Evolutionary conservation across 2,113 vertebrate genomes (phyloP), one percentile per base, ranked within the genome.

Genomic region (Bombycilla garrulus): DNA sequence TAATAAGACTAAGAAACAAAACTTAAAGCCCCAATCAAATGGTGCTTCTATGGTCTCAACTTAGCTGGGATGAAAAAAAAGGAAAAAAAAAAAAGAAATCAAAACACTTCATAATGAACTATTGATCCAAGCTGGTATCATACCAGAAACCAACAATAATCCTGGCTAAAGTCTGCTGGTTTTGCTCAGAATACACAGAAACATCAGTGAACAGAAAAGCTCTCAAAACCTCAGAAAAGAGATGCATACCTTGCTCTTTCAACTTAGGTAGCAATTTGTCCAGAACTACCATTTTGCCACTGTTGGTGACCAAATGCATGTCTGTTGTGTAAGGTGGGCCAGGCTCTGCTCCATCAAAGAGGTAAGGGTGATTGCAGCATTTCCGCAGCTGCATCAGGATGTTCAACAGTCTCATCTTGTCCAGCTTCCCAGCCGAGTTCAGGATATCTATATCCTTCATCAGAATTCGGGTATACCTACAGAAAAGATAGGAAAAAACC

Each of bases 361-460:
- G 98, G 96, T 99, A 99, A 0, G 99, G 98, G 87, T 99, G 99
- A 95, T 99, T 99, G 95, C 99, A 99, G 96, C 99, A 99, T 48
- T 99, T 99, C 57, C 99, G 97, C 93, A 99, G 98, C 97, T 99
- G 99, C 99, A 99, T 99, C 85, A 99, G 97, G 69, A 99, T 98
- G 78, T 99, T 99, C 94, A 99, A 81, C 40, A 99, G 97, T 54
- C 99, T 98, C 99, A 99, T 99, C 96, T 99, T 99, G 97, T 99
- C 99, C 98, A 99, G 98, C 96, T 99, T 99, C 29, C 99, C 99
- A 35, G 99, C 98, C 0, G 99, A 99, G 94, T 99, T 99, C 92
- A 99, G 88, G 81, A 99, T 99, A 91, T 99, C 99, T 69, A 99
- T 99, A 95, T 99, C 99, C 97, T 99, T 99, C 99, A 99, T 99